Percentiles rank a stretch among this genome's conserved stretches.
phyloP scores from a whole-genome alignment of 1,140 invertebrate genomes.

The Halictus rubicundus region DNA sequence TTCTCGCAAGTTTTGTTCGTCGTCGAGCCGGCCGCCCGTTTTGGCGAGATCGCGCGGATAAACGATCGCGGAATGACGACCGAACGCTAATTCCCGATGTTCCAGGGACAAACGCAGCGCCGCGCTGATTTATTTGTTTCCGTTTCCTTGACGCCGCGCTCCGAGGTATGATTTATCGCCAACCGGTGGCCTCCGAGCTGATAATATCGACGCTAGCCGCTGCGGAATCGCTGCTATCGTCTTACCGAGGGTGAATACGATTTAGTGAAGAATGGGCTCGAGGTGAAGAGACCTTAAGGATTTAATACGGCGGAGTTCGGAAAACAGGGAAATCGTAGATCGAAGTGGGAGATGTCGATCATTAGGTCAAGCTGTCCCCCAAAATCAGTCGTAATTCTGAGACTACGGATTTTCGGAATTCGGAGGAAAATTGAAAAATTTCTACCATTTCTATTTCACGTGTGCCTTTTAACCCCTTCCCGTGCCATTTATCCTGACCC shows the following conservation, averaged over 20 bases:
- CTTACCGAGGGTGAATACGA: background rate
- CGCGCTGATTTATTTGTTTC: constrained; percentile 12
- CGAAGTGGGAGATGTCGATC: too few species aligned
- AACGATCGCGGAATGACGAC: constrained; percentile 1
- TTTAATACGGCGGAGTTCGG: too few species aligned
- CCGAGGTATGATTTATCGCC: background rate
- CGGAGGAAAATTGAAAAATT: too few species aligned
- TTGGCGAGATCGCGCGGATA: constrained; percentile 36
- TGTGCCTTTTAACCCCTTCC: too few species aligned
- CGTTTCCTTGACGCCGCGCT: background rate
- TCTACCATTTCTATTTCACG: too few species aligned
- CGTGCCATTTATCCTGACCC: too few species aligned
- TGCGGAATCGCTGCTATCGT: background rate
- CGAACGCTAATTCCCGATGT: background rate
- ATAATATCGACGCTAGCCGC: background rate
- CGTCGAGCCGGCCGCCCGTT: constrained; percentile 23
- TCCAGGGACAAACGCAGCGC: background rate
- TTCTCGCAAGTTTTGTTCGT: too few species aligned
- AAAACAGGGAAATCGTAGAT: too few species aligned
- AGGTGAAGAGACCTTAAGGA: too few species aligned
- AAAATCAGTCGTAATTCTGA: too few species aligned
- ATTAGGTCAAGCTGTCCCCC: too few species aligned
- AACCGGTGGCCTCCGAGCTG: background rate
- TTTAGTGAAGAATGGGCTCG: background rate
- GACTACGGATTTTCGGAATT: too few species aligned